Base-by-base conservation (phyloP, 2,888 invertebrate species). In the Podabrus alpinus region DNA sequence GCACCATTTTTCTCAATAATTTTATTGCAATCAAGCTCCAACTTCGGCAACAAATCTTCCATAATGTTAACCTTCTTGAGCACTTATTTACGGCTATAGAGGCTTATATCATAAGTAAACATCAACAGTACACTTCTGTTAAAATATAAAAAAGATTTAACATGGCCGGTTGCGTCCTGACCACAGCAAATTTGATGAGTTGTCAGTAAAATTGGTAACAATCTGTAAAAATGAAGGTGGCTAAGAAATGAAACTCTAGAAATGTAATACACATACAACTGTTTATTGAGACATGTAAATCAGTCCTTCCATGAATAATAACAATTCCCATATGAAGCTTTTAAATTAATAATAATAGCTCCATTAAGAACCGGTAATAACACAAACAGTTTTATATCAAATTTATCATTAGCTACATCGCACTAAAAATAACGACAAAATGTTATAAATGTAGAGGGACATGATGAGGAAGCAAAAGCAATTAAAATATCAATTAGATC, bases 211-310 rank as follows among this genome's bases (percentile, higher is more conserved):
- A 29, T 13, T 13, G 4, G 21, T 13, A 0, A n/a, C 5, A 13
- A 45, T n/a, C 7, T n/a, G 1, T 1, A 45, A 45, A 45, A 45
- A 45, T 45, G 2, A 1, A 21, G 5, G 21, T 3, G 7, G 3
- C 3, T 4, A 45, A 45, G 45, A 45, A 45, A 45, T 45, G 13
- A 45, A 45, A 45, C 45, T 85, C 87, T 87, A 84, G 84, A 86
- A 86, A 86, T 87, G 86, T 89, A 89, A 89, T 90, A 90, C 90
- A 90, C 90, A 90, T 90, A 90, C 90, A 90, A 90, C 90, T 90
- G 90, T 90, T 90, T 90, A 90, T 90, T 90, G 89, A 90, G 90
- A 90, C 90, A 90, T 89, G 88, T 86, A 86, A 86, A 88, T 87
- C 87, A 87, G 87, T 88, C 87, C 86, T 87, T 84, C 85, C 82